Base-by-base conservation (phyloP, 92 coral and sea anemone genomes). In the Anthopleura xanthogrammica region DNA sequence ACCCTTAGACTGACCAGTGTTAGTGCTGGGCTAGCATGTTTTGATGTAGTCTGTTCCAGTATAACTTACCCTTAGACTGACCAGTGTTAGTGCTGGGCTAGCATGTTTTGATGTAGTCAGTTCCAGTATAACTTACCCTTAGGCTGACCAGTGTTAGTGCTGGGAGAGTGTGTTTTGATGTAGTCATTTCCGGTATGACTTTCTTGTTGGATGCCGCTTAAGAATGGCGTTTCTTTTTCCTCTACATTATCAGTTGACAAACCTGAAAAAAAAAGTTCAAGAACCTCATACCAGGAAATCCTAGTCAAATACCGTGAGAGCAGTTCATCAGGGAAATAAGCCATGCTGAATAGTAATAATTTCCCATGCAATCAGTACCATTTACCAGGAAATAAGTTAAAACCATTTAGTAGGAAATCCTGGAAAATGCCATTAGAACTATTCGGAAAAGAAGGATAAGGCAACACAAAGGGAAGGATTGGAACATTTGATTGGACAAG, bases 1-100 rank as follows among this genome's bases (percentile, higher is more conserved):
- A 82, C 92, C 92, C 86, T 82, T 76, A 12, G 87, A 84, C 48
- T 78, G 60, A n/a, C n/a, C n/a, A n/a, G n/a, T n/a, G n/a, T n/a
- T n/a, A n/a, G n/a, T n/a, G n/a, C n/a, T 62, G 14, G 86, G 86
- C 57, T 83, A 83, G 60, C 86, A n/a, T n/a, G n/a, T n/a, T n/a
- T n/a, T n/a, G n/a, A n/a, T n/a, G n/a, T n/a, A n/a, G n/a, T n/a
- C n/a, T n/a, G n/a, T n/a, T n/a, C n/a, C 36, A 29, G 77, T 39
- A 39, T 39, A 7, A 14, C 60, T 20, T 72, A 82, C 92, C 92
- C 86, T 82, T 76, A 12, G 87, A 84, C 48, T 78, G 60, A 16
- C 71, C 76, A 40, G 83, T 83, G 1, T 52, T 72, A 4, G 72
- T 24, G 74, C 57, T 62, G 16, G 86, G 86, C 60, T 83, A 83